Base-by-base conservation (phyloP, 2,888 invertebrate species). In the Fragum sueziense region DNA sequence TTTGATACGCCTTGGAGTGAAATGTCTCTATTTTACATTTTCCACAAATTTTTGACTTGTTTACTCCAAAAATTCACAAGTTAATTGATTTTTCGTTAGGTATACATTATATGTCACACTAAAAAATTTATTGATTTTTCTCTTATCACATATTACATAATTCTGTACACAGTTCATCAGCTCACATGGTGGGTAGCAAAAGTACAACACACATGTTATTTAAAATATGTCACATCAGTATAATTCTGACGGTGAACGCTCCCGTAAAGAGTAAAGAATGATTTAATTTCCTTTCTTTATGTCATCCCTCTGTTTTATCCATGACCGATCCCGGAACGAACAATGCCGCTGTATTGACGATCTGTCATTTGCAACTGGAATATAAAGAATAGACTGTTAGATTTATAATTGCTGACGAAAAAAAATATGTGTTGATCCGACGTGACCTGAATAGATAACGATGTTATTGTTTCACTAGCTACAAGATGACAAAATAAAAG, bases 281-380 rank as follows among this genome's bases (percentile, higher is more conserved):
- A 47, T 47, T 47, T 47, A 47, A 47, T 47, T 47, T 47, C 47
- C 47, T 47, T 47, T 47, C 47, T n/a, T 47, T 47, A 47, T 47
- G n/a, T 47, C 47, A 47, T 47, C 47, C n/a, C 37, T 47, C 47
- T 47, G 47, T 47, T 47, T 47, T 9, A 4, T 9, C 47, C 17
- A 47, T 47, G 47, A 3, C 2, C 20, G 47, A 47, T 47, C 47
- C 47, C 17, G n/a, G 47, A n/a, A 47, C 17, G n/a, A 47, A 47
- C 47, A 47, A 47, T 9, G n/a, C 20, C 7, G 33, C 33, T 65
- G 22, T 65, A 65, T 62, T 37, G 65, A 65, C n/a, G 20, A 41
- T 25, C 41, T 65, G 65, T 65, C 65, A 65, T 7, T 14, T 41
- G 14, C 65, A 65, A 41, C 65, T 65, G 65, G 41, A 65, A 65